Evolutionary conservation across 2,113 vertebrate species (phyloP), one percentile per base, ranked within the genome.

Genomic region (Corvus hawaiiensis): DNA sequence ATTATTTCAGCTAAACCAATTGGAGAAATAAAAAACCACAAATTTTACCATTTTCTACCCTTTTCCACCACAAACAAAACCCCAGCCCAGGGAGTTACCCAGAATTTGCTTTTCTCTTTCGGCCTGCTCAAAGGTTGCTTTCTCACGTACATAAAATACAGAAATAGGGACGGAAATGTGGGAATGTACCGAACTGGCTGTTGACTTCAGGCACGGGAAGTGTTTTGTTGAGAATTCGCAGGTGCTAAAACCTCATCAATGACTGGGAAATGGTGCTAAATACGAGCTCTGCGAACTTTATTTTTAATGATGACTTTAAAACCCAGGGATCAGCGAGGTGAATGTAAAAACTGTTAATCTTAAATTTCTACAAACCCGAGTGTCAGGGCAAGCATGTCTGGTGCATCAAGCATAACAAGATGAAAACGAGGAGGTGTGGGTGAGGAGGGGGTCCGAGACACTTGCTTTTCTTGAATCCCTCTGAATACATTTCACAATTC

Each of bases 401-500:
- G 97, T 86, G 97, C 97, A 98, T 98, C 97, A 98, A 98, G 97
- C 97, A 98, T 98, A 98, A 98, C 98, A 98, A 98, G 98, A 98
- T 97, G 97, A 98, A 98, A 98, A 98, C 86, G 90, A 97, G 97
- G 96, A 96, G 96, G 96, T 97, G 97, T 97, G 96, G 90, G 97
- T 74, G 93, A 93, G 98, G 98, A 97, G 97, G 98, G 98, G 98
- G 98, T 98, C 98, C 91, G 96, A 99, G 98, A 98, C 98, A 99
- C 98, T 98, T 98, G 98, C 98, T 99, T 99, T 98, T 98, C 99
- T 99, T 98, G 98, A 99, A 99, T 99, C 99, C 98, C 98, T 99
- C 99, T 99, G 99, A 99, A 99, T 99, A 99, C 98, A 99, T 99
- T 99, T 99, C 99, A 99, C 99, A 99, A 99, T 99, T 99, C 99